Evolutionary conservation across 2,888 invertebrate species (phyloP), one percentile per base, ranked within the genome.

Genomic region (Cephus spinipes): DNA sequence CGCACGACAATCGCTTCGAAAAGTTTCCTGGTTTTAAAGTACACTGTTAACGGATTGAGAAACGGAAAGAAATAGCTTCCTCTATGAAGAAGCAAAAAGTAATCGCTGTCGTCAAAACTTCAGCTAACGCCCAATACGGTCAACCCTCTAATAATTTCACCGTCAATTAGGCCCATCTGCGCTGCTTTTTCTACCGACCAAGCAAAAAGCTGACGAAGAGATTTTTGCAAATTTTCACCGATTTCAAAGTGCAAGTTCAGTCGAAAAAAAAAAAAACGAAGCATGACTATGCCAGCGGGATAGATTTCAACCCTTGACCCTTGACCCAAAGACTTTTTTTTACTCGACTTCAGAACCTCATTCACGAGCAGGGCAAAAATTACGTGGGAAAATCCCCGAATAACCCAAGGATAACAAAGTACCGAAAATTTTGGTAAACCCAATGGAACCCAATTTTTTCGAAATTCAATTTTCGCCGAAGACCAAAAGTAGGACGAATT

Each of bases 361-460:
- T 40, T 40, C 15, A 40, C 4, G 15, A 1, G 15, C 40, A 4
- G 40, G 15, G 6, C 12, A 2, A 35, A 40, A 6, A 40, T 40
- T 6, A 15, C 0, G 12, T 23, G 1, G 0, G 4, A 40, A 0
- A 6, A 6, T 40, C 4, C 40, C 23, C 40, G 15, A 15, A 0
- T 40, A 2, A 40, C 15, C 6, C 15, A 6, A 6, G 15, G 23
- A 40, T 23, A 4, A 40, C 40, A 6, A 40, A 23, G 6, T 40
- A 40, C 6, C 6, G 0, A 9, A 23, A 23, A 55, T 9, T 55
- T 23, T 15, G 9, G 23, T 23, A 55, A 55, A 9, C 9, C 55
- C 15, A 55, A 1, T 2, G 9, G 1, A 40, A 6, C 2, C 23
- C 2, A 23, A 55, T 23, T 23, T 1, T 1, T 2, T 55, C 55